Percentiles rank a stretch among this genome's conserved stretches.
Evolutionary conservation across 2,797 vertebrate species (phyloP).

Genomic region (Acanthurus leucopareius): DNA sequence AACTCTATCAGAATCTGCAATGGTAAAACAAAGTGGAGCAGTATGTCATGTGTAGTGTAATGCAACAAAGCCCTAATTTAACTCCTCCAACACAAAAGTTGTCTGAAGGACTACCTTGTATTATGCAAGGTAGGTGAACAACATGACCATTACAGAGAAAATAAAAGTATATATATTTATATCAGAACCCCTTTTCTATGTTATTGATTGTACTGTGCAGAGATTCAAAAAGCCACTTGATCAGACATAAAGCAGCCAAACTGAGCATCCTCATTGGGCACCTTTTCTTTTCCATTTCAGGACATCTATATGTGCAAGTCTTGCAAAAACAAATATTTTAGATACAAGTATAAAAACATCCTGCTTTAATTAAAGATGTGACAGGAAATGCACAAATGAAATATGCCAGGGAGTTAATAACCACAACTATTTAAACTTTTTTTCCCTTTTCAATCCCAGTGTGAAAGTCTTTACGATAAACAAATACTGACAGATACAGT

Average conservation of each 20-base stretch:
- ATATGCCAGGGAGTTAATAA: not conserved
- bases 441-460: not conserved
- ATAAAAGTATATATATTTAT: not conserved
- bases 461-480: not conserved
- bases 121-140: slow-evolving; percentile 13
- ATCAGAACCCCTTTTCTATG: slow-evolving; percentile 9
- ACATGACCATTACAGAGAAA: slow-evolving; percentile 25
- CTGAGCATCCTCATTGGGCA: not conserved
- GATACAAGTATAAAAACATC: not conserved
- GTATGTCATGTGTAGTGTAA: not conserved
- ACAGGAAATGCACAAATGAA: not conserved
- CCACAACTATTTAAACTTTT: not conserved
- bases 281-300: slow-evolving; percentile 32
- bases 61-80: not conserved
- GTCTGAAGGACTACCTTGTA: not conserved
- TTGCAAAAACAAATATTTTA: slow-evolving; percentile 1
- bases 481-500: not conserved
- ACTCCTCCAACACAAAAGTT: not conserved
- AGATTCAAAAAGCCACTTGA: slow-evolving; percentile 31
- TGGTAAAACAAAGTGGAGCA: slow-evolving; percentile 52
- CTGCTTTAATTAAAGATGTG: not conserved
- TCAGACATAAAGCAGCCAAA: slow-evolving; percentile 25
- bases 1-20: slow-evolving; percentile 98
- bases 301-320: not conserved
- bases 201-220: slow-evolving; percentile 43